Conservation (phyloP, 2,888 invertebrate species). For the Zaprionus obscuricornis region DNA sequence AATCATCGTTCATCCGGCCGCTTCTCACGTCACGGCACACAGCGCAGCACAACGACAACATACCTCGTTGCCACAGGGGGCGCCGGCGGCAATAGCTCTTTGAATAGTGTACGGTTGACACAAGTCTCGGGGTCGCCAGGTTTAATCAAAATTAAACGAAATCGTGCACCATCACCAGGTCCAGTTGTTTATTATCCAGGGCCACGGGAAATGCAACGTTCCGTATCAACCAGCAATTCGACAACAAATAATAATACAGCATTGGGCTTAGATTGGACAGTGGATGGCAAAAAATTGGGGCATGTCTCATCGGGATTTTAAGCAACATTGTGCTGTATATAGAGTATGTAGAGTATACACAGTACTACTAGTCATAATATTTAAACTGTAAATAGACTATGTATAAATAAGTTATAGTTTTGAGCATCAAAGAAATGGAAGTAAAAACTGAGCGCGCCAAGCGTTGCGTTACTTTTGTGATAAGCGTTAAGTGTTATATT, state of each 20-base stretch:
- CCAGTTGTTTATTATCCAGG: conserved; percentile 84
- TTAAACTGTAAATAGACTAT: conserved; percentile 8
- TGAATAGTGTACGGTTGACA: conserved; percentile 81
- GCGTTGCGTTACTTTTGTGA: conserved; percentile 72
- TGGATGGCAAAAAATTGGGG: conserved; percentile 79
- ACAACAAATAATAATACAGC: conserved; percentile 79
- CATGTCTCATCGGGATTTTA: conserved; percentile 82
- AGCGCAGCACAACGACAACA: conserved; percentile 81
- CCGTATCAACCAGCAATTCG: conserved; percentile 70
- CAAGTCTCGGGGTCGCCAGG: conserved; percentile 73
- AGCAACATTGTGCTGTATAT: too few species aligned
- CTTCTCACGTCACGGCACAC: conserved; percentile 85
- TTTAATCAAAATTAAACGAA: conserved; percentile 81
- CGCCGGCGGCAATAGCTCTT: conserved; percentile 47
- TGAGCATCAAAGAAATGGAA: too few species aligned
- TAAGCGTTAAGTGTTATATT: conserved; percentile 69
- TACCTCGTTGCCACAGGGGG: conserved; percentile 67
- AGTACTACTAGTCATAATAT: conserved; percentile 27
- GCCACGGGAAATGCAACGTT: conserved; percentile 80
- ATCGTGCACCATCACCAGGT: conserved; percentile 83
- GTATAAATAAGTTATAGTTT: conserved; percentile 9
- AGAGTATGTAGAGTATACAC: conserved; percentile 14
- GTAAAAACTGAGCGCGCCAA: conserved; percentile 63
- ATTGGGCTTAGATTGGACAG: conserved; percentile 81
- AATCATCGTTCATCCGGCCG: conserved; percentile 85